Evolutionary conservation across 2,113 vertebrate species (phyloP), one percentile per base, ranked within the genome.

Genomic region (Lophius piscatorius): DNA sequence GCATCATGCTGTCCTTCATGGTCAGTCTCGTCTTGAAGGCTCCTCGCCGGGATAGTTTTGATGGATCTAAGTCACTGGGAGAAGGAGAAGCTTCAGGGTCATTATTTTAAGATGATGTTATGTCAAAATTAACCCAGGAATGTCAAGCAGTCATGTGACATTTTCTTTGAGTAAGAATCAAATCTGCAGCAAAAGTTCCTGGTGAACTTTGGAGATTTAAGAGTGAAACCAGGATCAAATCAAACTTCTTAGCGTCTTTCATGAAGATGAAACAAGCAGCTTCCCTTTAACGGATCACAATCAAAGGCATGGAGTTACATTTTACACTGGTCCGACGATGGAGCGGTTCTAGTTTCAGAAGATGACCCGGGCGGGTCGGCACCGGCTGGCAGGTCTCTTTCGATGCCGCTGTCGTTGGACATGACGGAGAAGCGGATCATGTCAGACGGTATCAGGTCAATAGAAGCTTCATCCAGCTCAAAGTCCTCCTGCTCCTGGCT

Each of bases 391-490:
- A 97, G 72, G 83, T 98, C 96, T n/a, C 92, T 86, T 44, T 96
- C 95, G 0, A 98, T 98, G 31, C 96, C 95, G 0, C 96, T 98
- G 91, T 98, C 96, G 0, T 90, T 95, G 68, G 95, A 98, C 63
- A 97, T 87, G 63, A 97, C 22, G 0, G 96, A 98, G 59, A 89
- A 90, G 36, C 95, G 92, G 0, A 87, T 87, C 75, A 86, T 85
- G 66, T 91, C 80, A 0, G 84, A 84, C 0, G 84, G 85, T 9
- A 77, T 84, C 0, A 83, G 69, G 24, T 88, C 91, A 0, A 42
- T 20, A 0, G 85, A 64, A 0, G 92, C 51, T 18, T 96, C 94
- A n/a, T 88, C 91, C 51, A 94, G 65, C 4, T 93, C 92, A 0
- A 91, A 70, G 57, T 88, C 89, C 5, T 84, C 88, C 24, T 71